Percentiles rank a stretch among this genome's conserved stretches.
These are phyloP conservation scores for Saguinus imperator DNA, from an alignment of 2,113 vertebrate species.

Conservation along the genomic window DNA sequence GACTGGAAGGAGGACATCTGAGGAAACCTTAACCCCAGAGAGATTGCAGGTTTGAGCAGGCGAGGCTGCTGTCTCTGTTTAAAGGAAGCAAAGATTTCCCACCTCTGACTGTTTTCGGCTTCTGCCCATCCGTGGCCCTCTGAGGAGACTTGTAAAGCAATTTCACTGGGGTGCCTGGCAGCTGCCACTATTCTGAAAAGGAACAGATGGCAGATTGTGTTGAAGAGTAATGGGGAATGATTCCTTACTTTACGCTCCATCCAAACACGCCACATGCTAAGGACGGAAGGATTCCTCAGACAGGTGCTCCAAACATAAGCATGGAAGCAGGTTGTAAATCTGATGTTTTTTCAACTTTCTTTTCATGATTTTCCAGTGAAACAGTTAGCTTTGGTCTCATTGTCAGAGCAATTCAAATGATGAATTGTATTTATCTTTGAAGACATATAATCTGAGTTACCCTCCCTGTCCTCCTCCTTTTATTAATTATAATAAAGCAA, in stretches of 20 bases:
- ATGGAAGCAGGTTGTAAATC: not conserved
- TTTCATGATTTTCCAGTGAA: conserved; percentile 18
- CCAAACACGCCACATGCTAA: not conserved
- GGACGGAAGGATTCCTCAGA: not conserved
- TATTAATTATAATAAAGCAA: conserved; percentile 35
- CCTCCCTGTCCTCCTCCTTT: not conserved
- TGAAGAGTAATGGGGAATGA: not conserved
- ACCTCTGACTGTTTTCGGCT: not conserved
- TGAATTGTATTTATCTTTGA: conserved; percentile 21
- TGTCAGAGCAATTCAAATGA: conserved; percentile 29
- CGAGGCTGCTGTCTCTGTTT: not conserved
- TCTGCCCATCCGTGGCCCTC: not conserved
- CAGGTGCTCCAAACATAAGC: not conserved
- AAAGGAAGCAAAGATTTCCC: not conserved
- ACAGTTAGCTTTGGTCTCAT: conserved; percentile 24
- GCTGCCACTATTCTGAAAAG: not conserved
- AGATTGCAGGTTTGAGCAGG: not conserved
- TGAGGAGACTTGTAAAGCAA: not conserved
- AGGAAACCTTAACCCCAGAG: not conserved
- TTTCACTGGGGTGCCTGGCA: not conserved
- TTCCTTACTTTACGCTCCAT: not conserved
- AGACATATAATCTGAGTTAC: not conserved
- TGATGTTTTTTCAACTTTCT: not conserved
- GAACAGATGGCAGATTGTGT: no score
- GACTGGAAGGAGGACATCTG: not conserved